These are phyloP conservation scores for Petromus typicus DNA, from an alignment of 2,113 vertebrate genomes.

Conservation along the genomic window DNA sequence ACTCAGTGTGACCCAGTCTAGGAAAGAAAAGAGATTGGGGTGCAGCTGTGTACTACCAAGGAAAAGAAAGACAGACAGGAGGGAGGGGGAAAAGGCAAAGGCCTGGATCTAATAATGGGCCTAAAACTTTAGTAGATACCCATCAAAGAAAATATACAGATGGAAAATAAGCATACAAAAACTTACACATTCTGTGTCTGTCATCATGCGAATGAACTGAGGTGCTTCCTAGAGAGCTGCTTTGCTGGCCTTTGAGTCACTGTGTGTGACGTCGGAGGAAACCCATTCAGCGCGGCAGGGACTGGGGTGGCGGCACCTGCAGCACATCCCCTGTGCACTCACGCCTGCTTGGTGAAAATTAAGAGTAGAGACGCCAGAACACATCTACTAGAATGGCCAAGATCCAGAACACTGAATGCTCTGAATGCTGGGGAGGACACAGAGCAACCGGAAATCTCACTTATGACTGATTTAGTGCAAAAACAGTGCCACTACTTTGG, in stretches of 20 bases:
- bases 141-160: background rate
- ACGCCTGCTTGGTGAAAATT: too few species aligned
- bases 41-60: too few species aligned
- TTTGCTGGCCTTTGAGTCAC: background rate
- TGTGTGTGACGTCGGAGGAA: background rate
- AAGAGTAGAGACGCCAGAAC: background rate
- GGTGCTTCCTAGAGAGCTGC: background rate
- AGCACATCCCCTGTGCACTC: background rate
- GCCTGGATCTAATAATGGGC: background rate
- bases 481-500: background rate
- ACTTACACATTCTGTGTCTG: background rate
- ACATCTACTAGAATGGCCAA: background rate
- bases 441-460: background rate
- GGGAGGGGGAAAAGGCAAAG: background rate
- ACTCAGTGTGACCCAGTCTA: background rate
- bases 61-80: too few species aligned
- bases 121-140: background rate
- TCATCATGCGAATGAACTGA: background rate
- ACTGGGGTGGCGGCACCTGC: background rate
- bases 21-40: background rate
- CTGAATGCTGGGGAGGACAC: background rate
- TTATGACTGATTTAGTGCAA: background rate
- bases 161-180: background rate
- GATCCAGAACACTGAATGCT: background rate
- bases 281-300: background rate